Evolutionary conservation across 2,113 vertebrate species (phyloP), one percentile per base, ranked within the genome.

Genomic region (Poeciliopsis prolifica): DNA sequence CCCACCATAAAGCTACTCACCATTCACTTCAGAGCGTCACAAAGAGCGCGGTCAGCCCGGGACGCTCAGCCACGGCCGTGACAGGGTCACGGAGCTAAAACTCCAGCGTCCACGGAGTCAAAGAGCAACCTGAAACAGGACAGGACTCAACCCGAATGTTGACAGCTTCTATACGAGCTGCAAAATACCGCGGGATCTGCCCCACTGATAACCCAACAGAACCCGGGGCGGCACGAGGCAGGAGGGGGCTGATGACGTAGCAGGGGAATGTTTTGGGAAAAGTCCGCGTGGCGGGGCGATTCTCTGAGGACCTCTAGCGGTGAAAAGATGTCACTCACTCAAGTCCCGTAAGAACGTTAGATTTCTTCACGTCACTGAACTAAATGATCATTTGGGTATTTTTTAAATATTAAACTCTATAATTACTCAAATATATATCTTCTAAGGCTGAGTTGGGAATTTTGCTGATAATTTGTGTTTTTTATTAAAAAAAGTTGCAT

Each of bases 161-260:
- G 30, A 58, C 69, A 60, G 37, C 5, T 44, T 65, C 60, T 65
- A 54, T 28, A 31, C 30, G 19, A 26, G 30, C 66, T 61, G 75
- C 58, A 31, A 72, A 37, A 22, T 40, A n/a, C 67, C 76, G 65
- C 67, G 73, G 35, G 67, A 68, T 90, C 87, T 70, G 68, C 66
- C 85, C 74, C 30, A 75, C 79, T 83, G 84, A 83, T 87, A 84
- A 77, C 60, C 74, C 76, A 71, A 69, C 63, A 61, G 44, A 68
- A 76, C 40, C 62, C 40, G 19, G 19, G 77, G 83, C 82, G 79
- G 85, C 91, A 87, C 84, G 88, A 92, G 91, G 86, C 72, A 87
- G 77, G 86, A 76, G 84, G 71, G 70, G 66, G 58, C 8, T 66
- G 22, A 71, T 93, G 93, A 94, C 93, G 93, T 93, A 17, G 28